Evolutionary conservation across 2,888 invertebrate species (phyloP).

Genomic region (Dendrolimus pini): DNA sequence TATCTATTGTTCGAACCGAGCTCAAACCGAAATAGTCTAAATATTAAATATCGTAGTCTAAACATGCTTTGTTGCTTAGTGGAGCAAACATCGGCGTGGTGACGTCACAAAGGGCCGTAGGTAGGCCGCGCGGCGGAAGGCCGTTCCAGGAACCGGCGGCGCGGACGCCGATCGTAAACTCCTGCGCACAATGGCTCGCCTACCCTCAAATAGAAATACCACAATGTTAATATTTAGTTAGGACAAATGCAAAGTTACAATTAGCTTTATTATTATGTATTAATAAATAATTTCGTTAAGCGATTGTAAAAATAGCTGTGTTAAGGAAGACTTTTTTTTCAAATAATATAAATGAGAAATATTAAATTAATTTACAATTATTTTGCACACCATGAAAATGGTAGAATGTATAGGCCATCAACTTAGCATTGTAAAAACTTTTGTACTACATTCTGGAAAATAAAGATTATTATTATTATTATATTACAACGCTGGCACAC

Average conservation of each 20-base stretch:
- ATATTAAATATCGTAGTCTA: slow-evolving; percentile 27
- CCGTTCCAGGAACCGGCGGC: slow-evolving; percentile 45
- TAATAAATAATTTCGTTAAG: no score
- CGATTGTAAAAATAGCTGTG: no score
- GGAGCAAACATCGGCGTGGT: slow-evolving; percentile 34
- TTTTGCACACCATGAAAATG: no score
- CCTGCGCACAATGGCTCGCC: slow-evolving; percentile 41
- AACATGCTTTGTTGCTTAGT: slow-evolving; percentile 21
- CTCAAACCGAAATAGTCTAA: neutral
- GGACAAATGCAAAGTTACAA: neutral
- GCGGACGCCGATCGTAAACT: slow-evolving; percentile 39
- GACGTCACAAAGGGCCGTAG: slow-evolving; percentile 58
- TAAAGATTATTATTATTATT: no score
- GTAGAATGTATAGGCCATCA: no score
- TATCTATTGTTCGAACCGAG: slow-evolving; percentile 7
- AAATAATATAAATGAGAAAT: no score
- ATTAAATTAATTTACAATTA: no score
- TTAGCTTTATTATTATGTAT: no score
- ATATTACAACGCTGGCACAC: no score
- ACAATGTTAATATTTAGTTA: neutral
- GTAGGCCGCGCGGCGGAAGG: slow-evolving; percentile 30
- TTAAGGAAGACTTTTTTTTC: no score
- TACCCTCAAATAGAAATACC: neutral
- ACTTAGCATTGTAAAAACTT: no score
- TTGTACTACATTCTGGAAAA: no score